phyloP scores from a whole-genome alignment of 2,113 vertebrate genomes.

The Malurus melanocephalus region DNA sequence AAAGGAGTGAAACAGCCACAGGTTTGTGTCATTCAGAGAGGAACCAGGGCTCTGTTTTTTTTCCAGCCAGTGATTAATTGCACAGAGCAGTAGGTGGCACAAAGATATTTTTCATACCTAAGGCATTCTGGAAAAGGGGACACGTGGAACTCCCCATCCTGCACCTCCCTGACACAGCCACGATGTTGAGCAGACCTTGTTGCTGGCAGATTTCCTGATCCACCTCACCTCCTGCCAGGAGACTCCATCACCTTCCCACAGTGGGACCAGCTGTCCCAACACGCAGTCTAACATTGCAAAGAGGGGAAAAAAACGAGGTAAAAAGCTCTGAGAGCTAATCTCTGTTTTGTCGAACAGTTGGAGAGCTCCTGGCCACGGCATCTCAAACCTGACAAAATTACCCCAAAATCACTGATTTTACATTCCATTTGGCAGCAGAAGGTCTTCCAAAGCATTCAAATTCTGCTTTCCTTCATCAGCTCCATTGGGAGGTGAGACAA shows the following conservation, averaged over 20 bases:
- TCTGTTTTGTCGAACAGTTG: slow-evolving; percentile 51
- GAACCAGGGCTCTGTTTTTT: not conserved
- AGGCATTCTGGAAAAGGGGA: not conserved
- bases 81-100: slow-evolving; percentile 1
- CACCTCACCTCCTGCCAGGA: slow-evolving; percentile 9
- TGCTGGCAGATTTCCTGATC: slow-evolving; percentile 55
- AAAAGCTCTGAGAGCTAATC: slow-evolving; percentile 42
- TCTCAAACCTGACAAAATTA: slow-evolving; percentile 32
- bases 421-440: slow-evolving; percentile 39
- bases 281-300: not conserved
- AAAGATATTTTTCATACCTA: slow-evolving; percentile 9
- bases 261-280: slow-evolving; percentile 60
- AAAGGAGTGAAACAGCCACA: not conserved
- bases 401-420: slow-evolving; percentile 37
- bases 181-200: slow-evolving; percentile 6
- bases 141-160: not conserved
- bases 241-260: slow-evolving; percentile 46
- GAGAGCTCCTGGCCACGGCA: slow-evolving; percentile 25
- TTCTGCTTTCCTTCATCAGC: slow-evolving; percentile 20
- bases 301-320: not conserved
- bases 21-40: not conserved
- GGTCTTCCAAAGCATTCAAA: slow-evolving; percentile 17
- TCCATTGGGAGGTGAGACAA: slow-evolving; percentile 24
- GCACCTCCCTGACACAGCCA: not conserved
- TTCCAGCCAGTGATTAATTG: slow-evolving; percentile 24